These are phyloP conservation scores for Diplolepis rosae DNA, from an alignment of 2,888 invertebrate genomes.

Conservation along the genomic window DNA sequence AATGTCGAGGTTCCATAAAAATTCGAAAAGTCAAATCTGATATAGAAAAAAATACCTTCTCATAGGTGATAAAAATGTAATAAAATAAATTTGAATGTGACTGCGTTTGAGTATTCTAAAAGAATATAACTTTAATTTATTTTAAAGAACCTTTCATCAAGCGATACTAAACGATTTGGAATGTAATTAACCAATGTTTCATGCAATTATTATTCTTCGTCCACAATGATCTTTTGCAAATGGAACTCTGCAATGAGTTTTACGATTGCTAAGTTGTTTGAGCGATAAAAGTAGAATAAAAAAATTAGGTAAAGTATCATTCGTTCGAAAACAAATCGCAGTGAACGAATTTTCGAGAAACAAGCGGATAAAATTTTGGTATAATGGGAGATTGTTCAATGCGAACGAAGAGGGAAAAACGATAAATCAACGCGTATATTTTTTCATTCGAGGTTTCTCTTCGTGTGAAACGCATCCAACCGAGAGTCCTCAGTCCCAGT, in stretches of 20 bases:
- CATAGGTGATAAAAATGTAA: no score
- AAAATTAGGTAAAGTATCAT: neutral
- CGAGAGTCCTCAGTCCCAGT: slow-evolving; percentile 38
- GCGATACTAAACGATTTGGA: neutral
- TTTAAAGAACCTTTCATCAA: neutral
- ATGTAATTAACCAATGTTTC: neutral
- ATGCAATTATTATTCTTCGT: no score
- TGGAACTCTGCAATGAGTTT: neutral
- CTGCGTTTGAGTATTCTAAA: no score
- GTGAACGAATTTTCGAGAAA: neutral
- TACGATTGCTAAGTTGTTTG: neutral
- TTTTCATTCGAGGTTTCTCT: slow-evolving; percentile 39
- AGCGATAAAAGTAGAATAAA: neutral
- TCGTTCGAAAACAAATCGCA: slow-evolving; percentile 8
- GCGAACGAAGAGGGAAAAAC: neutral
- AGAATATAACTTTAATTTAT: no score
- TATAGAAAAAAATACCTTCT: no score
- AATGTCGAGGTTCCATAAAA: no score
- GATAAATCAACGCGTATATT: slow-evolving; percentile 30
- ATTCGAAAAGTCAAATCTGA: no score
- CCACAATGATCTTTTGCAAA: no score
- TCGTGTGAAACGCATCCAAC: slow-evolving; percentile 42
- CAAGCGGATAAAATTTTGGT: slow-evolving; percentile 16
- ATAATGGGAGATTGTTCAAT: slow-evolving; percentile 1
- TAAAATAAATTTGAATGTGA: no score